Conservation (phyloP, 2,888 invertebrate species). For the Azorinus chamasolen region DNA sequence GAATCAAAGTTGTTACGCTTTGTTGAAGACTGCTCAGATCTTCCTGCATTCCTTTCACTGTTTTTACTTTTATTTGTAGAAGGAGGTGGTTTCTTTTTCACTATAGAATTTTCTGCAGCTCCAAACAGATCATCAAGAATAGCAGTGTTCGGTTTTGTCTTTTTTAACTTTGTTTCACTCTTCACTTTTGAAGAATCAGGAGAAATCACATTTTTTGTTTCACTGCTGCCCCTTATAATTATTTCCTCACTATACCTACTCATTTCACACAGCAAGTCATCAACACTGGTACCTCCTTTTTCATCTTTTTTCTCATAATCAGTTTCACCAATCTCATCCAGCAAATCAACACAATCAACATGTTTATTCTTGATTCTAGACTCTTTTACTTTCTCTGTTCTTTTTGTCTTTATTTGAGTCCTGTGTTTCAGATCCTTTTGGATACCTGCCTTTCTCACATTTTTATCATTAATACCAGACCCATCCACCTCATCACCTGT, state of each 20-base stretch:
- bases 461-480: too few species aligned
- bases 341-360: too few species aligned
- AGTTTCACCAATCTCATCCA: too few species aligned
- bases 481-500: too few species aligned
- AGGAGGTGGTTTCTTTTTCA: conserved; percentile 63
- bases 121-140: conserved; percentile 69
- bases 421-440: too few species aligned
- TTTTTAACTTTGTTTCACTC: background rate
- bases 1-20: conserved; percentile 12
- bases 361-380: too few species aligned
- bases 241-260: too few species aligned
- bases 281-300: background rate
- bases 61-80: conserved; percentile 22
- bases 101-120: background rate
- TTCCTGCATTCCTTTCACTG: background rate
- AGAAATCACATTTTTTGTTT: background rate
- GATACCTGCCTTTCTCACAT: too few species aligned
- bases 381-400: too few species aligned
- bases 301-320: too few species aligned
- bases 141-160: conserved; percentile 7
- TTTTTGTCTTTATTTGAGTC: too few species aligned
- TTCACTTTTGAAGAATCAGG: background rate
- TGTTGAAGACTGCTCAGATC: background rate
- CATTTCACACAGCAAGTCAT: background rate
- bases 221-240: too few species aligned